A percentile compares a stretch with the other conserved stretches of the same genome.
Conservation (phyloP, 1,140 invertebrate genomes). For the Odontomachus brunneus region DNA sequence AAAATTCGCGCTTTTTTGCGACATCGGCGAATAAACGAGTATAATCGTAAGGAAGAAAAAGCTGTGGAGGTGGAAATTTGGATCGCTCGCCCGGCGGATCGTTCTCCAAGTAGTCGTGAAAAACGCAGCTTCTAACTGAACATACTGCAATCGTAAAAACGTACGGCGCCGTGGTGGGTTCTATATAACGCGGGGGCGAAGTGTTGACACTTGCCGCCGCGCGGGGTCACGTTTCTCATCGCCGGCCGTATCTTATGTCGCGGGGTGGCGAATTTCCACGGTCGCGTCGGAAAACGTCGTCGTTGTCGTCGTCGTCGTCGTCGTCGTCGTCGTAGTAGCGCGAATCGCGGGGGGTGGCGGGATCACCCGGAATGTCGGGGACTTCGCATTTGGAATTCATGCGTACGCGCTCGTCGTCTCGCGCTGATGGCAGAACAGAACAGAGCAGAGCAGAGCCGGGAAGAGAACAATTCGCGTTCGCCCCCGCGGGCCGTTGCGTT, state of each 20-base stretch:
- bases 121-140: background rate
- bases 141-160: background rate
- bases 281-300: background rate
- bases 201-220: background rate
- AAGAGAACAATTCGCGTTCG: background rate
- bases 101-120: background rate
- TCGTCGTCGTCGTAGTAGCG: no score
- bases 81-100: no score
- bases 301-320: no score
- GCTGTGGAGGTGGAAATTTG: no score
- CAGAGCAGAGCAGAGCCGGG: background rate
- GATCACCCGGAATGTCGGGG: background rate
- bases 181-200: background rate
- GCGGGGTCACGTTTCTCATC: slow-evolving; percentile 4
- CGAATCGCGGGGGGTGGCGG: background rate
- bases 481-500: background rate
- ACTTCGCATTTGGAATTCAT: slow-evolving; percentile 12
- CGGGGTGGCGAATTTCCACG: background rate
- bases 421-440: no score
- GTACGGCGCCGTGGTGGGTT: no score
- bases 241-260: background rate
- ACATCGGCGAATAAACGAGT: no score
- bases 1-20: no score
- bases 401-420: background rate
- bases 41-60: no score